Evolutionary conservation across 2,888 invertebrate genomes (phyloP), one percentile per base, ranked within the genome.

Genomic region (Gari tellinella): DNA sequence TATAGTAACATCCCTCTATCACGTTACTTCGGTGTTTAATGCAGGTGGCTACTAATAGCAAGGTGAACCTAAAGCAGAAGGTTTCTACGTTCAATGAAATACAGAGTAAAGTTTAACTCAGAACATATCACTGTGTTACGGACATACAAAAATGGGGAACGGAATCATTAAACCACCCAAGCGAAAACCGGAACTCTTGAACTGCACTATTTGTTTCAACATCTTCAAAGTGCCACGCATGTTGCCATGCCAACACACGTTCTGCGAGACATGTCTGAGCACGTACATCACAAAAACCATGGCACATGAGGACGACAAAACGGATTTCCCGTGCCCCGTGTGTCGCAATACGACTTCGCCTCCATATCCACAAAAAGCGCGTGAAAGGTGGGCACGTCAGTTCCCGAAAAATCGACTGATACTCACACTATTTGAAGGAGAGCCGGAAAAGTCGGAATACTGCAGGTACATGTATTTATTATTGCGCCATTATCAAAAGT

Each of bases 231-330:
- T 68, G 21, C 76, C 76, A 1, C 67, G 76, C 8, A 76, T 76
- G 76, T 61, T 76, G 21, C 72, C 76, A 25, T 76, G 76, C 48
- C 76, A 76, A 49, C 76, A 76, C 17, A 76, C 76, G 5, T 76
- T 76, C 52, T 76, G 76, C 45, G 76, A 72, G 40, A 7, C 19
- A 2, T 76, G 76, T 53, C 51, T 76, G 17, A 67, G 72, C 23
- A 51, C 65, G 2, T 76, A 72, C 41, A 76, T 76, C n/a, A 64
- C 61, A 2, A 67, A 26, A 19, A 64, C 65, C 8, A 45, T 61
- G 25, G 17, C 51, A 12, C 56, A 56, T 14, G 57, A 55, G 12
- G 45, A 25, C 1, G 57, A 48, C 5, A 67, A 57, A 5, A 23
- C 19, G 0, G 56, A 64, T 12, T 76, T 76, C 38, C 72, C 68